Base-by-base conservation (phyloP, 1,140 invertebrate species). In the Drosophila gunungcola region DNA sequence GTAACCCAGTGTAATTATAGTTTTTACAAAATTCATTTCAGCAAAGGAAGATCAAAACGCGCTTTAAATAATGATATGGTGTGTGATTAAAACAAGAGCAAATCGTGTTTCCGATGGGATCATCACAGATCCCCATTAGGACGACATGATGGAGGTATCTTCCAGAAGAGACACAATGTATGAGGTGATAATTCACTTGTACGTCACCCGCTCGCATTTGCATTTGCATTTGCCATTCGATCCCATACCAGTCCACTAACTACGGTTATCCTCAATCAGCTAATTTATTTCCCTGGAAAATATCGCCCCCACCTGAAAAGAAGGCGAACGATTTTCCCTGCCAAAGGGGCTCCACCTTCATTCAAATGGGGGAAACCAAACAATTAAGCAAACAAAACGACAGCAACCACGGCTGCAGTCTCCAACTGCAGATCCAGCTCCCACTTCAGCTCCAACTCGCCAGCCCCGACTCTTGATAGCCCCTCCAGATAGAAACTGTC, bases 311-410 rank as follows among this genome's bases (percentile, higher is more conserved):
- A 75, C 54, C 61, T 38, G 25, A 42, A 29, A 42, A 25, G 3
- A n/a, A 43, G 46, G 39, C 52, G 53, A 57, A 51, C 45, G 54
- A 57, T 78, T 78, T 75, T 78, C 29, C 39, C 54, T 57, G 61
- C 64, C 32, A 58, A 49, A 49, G 51, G 55, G 36, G 39, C 56
- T 52, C 46, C 46, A 57, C 51, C 51, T 69, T 12, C 62, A 25
- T 51, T 65, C 63, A 46, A 57, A 67, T 43, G 48, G 49, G 43
- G 56, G 56, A 58, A 75, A 70, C 52, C 63, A 81, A 82, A 82
- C 79, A 88, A 88, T 88, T 88, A 83, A 79, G 63, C 54, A 88
- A 79, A 79, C 83, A 82, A 86, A 86, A 79, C 82, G 78, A 60
- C 51, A 76, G 53, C 55, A 51, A 36, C 61, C 54, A 49, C 72